Evolutionary conservation across 2,113 vertebrate species (phyloP).

Genomic region (Platysteira castanea): DNA sequence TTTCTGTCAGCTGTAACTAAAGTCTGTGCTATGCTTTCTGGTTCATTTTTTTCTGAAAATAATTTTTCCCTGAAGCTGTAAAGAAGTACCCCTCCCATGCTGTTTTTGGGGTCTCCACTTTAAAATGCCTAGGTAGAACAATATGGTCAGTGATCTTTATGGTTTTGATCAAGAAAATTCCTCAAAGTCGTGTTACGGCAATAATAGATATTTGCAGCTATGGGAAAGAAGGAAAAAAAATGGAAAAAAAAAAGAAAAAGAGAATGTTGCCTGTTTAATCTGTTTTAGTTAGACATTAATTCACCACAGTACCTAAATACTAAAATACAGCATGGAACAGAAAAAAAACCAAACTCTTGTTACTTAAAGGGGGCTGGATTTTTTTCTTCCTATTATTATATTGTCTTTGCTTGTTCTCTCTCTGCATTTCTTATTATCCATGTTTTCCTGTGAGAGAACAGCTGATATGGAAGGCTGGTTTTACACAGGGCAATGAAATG

Average conservation of each 20-base stretch:
- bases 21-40: not conserved
- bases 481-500: not conserved
- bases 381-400: not conserved
- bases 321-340: not conserved
- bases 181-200: not conserved
- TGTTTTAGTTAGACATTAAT: not conserved
- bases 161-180: not conserved
- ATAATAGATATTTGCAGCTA: not conserved
- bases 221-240: not conserved
- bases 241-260: accelerated
- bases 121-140: not conserved
- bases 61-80: constrained; percentile 8
- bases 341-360: not conserved
- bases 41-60: constrained; percentile 37
- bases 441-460: not conserved
- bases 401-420: not conserved
- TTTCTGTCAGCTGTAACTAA: constrained; percentile 28
- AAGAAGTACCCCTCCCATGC: not conserved
- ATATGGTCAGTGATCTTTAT: not conserved
- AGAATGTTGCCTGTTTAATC: not conserved
- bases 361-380: not conserved
- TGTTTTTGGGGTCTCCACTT: not conserved
- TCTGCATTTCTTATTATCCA: not conserved
- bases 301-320: not conserved
- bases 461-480: not conserved